phyloP scores from a whole-genome alignment of 1,140 invertebrate species.

The Trinorchestia longiramus region DNA sequence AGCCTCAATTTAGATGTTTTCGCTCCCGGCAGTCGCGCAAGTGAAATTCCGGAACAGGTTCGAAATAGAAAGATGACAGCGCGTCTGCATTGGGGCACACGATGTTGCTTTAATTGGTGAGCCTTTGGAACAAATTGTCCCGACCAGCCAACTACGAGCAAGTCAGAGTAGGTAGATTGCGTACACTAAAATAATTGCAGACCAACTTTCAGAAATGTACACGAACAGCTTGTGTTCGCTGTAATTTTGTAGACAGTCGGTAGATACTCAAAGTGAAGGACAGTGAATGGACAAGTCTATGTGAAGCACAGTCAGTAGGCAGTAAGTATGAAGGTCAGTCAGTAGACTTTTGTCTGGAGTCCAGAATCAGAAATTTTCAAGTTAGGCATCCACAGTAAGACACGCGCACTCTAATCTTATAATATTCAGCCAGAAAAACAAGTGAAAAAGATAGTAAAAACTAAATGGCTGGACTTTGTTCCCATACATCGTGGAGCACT shows the following conservation, averaged over 20 bases:
- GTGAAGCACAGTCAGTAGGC: too few relatives aligned
- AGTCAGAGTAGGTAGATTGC: background rate
- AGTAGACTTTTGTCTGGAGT: too few relatives aligned
- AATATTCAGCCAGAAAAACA: too few relatives aligned
- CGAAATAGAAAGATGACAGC: background rate
- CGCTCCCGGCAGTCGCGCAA: background rate
- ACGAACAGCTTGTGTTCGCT: background rate
- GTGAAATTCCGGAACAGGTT: background rate
- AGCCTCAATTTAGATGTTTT: background rate
- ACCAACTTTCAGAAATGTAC: background rate
- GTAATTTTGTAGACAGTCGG: background rate
- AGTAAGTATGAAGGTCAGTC: too few relatives aligned
- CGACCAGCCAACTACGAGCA: background rate
- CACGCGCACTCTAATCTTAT: too few relatives aligned
- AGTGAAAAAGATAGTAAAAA: too few relatives aligned
- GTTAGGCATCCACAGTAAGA: too few relatives aligned
- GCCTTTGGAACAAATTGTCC: background rate
- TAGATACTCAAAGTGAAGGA: too few relatives aligned
- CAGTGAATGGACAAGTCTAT: background rate
- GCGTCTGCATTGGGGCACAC: background rate
- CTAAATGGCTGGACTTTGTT: too few relatives aligned
- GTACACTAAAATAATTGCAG: background rate
- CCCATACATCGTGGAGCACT: too few relatives aligned
- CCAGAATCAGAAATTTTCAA: too few relatives aligned
- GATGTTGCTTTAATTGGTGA: background rate